Base-by-base conservation (phyloP, 2,888 invertebrate genomes). In the Xylota sylvarum region DNA sequence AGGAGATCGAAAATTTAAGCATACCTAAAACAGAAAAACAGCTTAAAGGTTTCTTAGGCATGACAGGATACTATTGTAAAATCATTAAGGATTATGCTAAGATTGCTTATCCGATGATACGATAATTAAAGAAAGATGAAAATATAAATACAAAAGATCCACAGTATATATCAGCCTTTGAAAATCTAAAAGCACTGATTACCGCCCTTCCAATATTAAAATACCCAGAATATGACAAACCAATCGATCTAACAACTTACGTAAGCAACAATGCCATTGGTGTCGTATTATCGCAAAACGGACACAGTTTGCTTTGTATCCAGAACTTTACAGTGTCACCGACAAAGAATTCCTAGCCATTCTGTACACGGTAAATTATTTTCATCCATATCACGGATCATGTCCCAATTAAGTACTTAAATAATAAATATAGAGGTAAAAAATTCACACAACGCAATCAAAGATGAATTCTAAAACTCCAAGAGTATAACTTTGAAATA, bases 11-110 rank as follows among this genome's bases (percentile, higher is more conserved):
- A 23, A n/a, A 67, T 32, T 40, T 35, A 17, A 4, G 19, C n/a
- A 5, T 67, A 12, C 67, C 67, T 4, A 50, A 50, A 67, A 52
- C 67, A 37, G 67, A 67, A 52, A 67, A 14, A n/a, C 52, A 67
- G 14, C 40, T 67, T 5, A 67, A 52, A 52, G 27, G 37, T 14
- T 52, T 67, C 23, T 32, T 48, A n/a, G n/a, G n/a, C n/a, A n/a
- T n/a, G n/a, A n/a, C n/a, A n/a, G n/a, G n/a, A n/a, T n/a, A n/a
- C n/a, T 70, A 56, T 46, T 6, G 70, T 2, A 70, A 70, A 30
- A 27, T 70, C 55, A 14, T 56, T 10, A 55, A 43, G 14, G 46
- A 70, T 14, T 55, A n/a, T n/a, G n/a, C n/a, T n/a, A n/a, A n/a
- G n/a, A n/a, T n/a, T n/a, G n/a, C n/a, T n/a, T n/a, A n/a, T n/a